Evolutionary conservation across 1,140 invertebrate species (phyloP), one percentile per base, ranked within the genome.

Genomic region (Trigoniulus corallinus): DNA sequence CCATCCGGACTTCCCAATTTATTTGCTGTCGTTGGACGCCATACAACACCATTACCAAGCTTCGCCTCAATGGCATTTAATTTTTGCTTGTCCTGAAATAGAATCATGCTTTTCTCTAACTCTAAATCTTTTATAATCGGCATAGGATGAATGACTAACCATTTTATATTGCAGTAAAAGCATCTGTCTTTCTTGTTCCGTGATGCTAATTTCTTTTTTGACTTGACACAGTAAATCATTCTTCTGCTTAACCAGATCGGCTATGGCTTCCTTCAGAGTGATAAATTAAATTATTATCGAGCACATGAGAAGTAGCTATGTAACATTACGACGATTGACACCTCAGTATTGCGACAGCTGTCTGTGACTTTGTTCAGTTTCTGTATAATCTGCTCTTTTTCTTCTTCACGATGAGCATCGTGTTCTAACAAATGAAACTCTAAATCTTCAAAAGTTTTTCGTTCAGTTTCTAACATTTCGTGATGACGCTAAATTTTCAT

Each of bases 351-450:
- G 29, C 15, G 7, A 34, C 7, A 15, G 15, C 7, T 7, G 29
- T 34, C 29, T 55, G 46, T 25, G 24, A 27, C 12, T 42, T 40
- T 34, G 21, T 15, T 67, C 45, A 80, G 58, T 54, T 76, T 66
- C 27, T 66, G 68, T 0, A 79, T 67, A 42, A 78, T 57, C 59
- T 88, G 84, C 67, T 91, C 87, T 47, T 82, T 72, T 54, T 66
- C 63, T 42, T 72, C 63, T 73, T 81, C 67, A 73, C 78, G 73
- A 62, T 85, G 82, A 1, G 85, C 84, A 63, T 88, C 84, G 60
- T 86, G 84, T 68, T 95, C 91, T 51, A 94, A 72, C 64, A 93
- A 84, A 61, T 88, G 84, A 66, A 94, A 95, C 66, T 95, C 89
- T 18, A 91, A 68, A 64, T 94, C 88, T 66, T 95, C 89, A 62